Conservation (phyloP, 2,113 vertebrate species). For the Nothocercus julius region DNA sequence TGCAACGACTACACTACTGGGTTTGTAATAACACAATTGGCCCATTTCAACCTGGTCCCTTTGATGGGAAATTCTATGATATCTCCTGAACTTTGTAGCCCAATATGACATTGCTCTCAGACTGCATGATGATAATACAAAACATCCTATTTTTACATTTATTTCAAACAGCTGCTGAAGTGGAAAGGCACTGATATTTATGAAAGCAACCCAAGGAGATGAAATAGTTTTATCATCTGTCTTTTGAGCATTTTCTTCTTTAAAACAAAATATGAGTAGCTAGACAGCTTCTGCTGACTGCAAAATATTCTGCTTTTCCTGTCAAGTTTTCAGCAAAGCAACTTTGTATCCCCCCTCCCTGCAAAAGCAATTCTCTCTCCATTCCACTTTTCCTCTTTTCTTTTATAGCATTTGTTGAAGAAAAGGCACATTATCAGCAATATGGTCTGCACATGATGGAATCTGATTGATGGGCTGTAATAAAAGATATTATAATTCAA, state of each 20-base stretch:
- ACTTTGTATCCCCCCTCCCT: background rate
- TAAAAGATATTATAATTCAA: slow-evolving; percentile 56
- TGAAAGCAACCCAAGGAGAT: slow-evolving; percentile 27
- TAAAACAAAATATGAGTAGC: background rate
- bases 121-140: background rate
- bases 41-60: background rate
- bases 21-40: background rate
- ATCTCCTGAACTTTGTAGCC: background rate
- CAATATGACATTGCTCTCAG: background rate
- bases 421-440: background rate
- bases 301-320: background rate
- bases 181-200: background rate
- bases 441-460: background rate
- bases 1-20: rapidly evolving
- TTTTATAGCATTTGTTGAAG: background rate
- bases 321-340: background rate
- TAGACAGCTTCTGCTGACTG: background rate
- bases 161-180: slow-evolving; percentile 5
- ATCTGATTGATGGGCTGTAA: slow-evolving; percentile 51
- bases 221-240: slow-evolving; percentile 38
- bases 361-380: background rate
- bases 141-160: background rate
- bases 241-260: background rate
- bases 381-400: background rate
- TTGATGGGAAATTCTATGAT: rapidly evolving